Conservation (phyloP, 2,888 invertebrate species). For the Ormyrus pomaceus region DNA sequence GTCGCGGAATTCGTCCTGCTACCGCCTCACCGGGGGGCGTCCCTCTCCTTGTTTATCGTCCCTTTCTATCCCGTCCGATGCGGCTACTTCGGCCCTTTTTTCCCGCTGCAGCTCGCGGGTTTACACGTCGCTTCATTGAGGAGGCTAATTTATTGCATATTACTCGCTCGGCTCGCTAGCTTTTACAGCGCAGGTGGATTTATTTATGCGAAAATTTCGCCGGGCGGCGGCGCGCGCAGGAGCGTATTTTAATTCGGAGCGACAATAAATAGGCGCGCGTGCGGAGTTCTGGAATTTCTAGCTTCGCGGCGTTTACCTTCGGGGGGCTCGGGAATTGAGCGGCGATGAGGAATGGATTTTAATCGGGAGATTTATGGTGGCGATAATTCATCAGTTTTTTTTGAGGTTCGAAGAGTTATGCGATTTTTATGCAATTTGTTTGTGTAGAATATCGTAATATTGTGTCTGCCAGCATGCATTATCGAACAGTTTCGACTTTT, state of each 20-base stretch:
- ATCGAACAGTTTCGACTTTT: too few species aligned
- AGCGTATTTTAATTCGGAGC: not conserved
- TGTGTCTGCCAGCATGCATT: too few species aligned
- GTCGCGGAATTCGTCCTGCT: not conserved
- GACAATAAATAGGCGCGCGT: not conserved
- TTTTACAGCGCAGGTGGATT: slow-evolving; percentile 30
- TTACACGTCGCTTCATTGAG: slow-evolving; percentile 11
- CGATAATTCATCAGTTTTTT: not conserved
- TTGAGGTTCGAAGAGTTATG: too few species aligned
- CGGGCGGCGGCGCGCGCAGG: not conserved
- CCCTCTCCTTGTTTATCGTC: not conserved
- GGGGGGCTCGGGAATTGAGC: too few species aligned
- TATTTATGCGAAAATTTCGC: slow-evolving; percentile 3
- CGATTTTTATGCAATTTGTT: too few species aligned
- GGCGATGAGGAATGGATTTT: too few species aligned
- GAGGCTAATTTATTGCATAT: slow-evolving; percentile 20
- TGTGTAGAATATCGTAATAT: too few species aligned
- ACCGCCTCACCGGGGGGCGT: slow-evolving; percentile 5
- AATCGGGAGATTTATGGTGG: too few species aligned
- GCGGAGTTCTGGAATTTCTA: not conserved
- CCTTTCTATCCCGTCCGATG: not conserved
- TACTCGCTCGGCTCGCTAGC: not conserved
- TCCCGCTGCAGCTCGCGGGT: not conserved
- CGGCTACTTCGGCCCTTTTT: not conserved
- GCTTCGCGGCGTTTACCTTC: too few species aligned